Conservation (phyloP, 2,797 vertebrate species). For the Sciurus vulgaris region DNA sequence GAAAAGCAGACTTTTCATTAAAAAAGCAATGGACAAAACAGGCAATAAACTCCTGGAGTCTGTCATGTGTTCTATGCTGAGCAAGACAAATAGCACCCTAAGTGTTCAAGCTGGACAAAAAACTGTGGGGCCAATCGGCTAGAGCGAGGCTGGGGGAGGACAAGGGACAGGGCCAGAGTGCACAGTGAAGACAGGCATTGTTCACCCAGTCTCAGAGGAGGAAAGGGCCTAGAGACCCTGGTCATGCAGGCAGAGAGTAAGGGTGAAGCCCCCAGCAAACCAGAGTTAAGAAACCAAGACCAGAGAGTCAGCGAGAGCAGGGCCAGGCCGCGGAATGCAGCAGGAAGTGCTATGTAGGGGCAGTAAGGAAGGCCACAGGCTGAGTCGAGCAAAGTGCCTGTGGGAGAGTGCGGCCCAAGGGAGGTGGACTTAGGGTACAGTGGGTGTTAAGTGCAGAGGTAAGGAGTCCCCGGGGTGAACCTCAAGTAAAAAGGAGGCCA, state of each 20-base stretch:
- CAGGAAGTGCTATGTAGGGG: background rate
- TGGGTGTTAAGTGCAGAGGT: background rate
- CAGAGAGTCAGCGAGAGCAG: background rate
- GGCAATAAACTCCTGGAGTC: background rate
- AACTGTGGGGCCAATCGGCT: too few relatives aligned
- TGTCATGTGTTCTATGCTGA: background rate
- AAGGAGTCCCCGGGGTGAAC: background rate
- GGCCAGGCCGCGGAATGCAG: fast-evolving
- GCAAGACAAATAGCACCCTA: background rate
- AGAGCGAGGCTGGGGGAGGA: background rate
- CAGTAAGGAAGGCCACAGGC: fast-evolving
- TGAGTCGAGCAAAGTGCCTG: background rate
- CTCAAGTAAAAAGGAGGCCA: background rate
- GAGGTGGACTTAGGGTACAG: background rate
- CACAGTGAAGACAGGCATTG: background rate
- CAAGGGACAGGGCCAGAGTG: background rate
- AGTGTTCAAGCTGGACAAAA: background rate
- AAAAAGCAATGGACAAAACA: background rate
- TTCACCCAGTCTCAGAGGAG: background rate
- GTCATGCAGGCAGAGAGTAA: background rate
- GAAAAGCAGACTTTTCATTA: background rate
- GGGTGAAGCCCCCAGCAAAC: background rate
- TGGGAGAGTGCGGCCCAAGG: background rate
- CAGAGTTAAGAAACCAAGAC: background rate
- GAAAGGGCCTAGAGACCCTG: background rate